These are phyloP conservation scores for Pristionchus arcanus DNA, from an alignment of 2,888 invertebrate genomes.

Conservation along the genomic window DNA sequence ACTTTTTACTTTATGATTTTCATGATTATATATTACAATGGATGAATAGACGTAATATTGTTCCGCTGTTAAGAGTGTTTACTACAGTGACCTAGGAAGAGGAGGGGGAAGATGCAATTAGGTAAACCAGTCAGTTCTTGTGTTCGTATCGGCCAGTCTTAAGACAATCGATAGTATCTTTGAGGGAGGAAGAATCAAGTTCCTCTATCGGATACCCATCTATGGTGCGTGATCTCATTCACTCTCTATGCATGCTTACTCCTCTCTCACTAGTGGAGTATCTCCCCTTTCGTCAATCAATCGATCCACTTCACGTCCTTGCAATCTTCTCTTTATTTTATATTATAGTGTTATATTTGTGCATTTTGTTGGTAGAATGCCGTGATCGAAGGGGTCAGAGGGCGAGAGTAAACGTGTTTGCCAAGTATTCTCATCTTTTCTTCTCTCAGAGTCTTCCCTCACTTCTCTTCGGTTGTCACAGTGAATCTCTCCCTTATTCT, in stretches of 20 bases:
- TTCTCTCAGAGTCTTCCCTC: slow-evolving; percentile 20
- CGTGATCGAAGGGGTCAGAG: slow-evolving; percentile 9
- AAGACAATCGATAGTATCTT: slow-evolving; percentile 31
- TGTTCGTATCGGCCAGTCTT: slow-evolving; percentile 6
- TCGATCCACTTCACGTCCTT: background rate
- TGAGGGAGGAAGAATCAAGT: slow-evolving; percentile 26
- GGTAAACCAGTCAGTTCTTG: slow-evolving; percentile 33
- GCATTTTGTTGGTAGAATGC: background rate
- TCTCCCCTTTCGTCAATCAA: background rate
- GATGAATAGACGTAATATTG: background rate
- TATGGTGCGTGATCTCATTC: slow-evolving; percentile 35
- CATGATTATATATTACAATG: background rate
- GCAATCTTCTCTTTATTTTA: background rate
- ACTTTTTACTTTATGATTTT: background rate
- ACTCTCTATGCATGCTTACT: slow-evolving; percentile 41
- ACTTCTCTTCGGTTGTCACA: background rate
- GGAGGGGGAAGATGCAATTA: slow-evolving; percentile 22
- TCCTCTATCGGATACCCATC: slow-evolving; percentile 49
- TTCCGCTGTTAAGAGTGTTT: slow-evolving; percentile 24
- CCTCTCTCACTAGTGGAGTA: background rate
- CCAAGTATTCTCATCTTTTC: slow-evolving; percentile 43
- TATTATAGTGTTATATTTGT: slow-evolving; percentile 20
- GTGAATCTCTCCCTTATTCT: slow-evolving; percentile 18
- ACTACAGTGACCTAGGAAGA: slow-evolving; percentile 15
- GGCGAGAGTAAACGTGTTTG: slow-evolving; percentile 43